A percentile compares a stretch with the other conserved stretches of the same genome.
Conservation (phyloP, 2,797 vertebrate species). For the Chrosomus eos region DNA sequence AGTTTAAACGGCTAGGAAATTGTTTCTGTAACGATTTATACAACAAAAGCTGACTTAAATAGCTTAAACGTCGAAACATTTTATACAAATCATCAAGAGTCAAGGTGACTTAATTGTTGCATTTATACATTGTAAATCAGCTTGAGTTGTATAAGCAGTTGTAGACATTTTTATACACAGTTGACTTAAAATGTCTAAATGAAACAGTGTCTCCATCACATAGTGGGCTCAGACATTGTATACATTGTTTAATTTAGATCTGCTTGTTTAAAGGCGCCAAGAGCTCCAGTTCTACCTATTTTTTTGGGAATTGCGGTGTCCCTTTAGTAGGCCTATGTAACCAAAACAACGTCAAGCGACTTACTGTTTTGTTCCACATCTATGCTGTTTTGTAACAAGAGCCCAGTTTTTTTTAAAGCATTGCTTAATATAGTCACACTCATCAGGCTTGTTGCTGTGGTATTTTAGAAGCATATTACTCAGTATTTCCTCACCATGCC, state of each 20-base stretch:
- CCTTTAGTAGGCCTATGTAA: constrained; percentile 6
- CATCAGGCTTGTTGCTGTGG: constrained; percentile 12
- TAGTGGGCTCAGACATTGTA: background rate
- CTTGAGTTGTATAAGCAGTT: background rate
- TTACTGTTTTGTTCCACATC: constrained; percentile 13
- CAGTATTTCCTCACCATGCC: constrained; percentile 16
- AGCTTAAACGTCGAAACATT: background rate
- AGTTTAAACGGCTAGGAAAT: background rate
- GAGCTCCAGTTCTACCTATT: background rate
- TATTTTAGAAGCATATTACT: constrained; percentile 28
- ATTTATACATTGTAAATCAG: background rate
- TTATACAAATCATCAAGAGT: background rate
- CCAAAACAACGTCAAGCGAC: background rate
- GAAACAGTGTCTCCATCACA: background rate
- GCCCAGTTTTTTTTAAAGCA: background rate
- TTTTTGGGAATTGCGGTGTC: background rate
- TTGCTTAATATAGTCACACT: constrained; percentile 29
- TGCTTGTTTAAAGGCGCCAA: constrained; percentile 14
- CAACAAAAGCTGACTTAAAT: too few relatives aligned
- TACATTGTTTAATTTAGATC: background rate
- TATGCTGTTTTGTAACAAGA: constrained; percentile 15
- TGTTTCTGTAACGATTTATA: background rate
- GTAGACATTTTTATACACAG: background rate
- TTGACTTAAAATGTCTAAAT: background rate
- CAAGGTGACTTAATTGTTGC: background rate